phyloP scores from a whole-genome alignment of 2,888 invertebrate genomes.

The Crematogaster levior region DNA sequence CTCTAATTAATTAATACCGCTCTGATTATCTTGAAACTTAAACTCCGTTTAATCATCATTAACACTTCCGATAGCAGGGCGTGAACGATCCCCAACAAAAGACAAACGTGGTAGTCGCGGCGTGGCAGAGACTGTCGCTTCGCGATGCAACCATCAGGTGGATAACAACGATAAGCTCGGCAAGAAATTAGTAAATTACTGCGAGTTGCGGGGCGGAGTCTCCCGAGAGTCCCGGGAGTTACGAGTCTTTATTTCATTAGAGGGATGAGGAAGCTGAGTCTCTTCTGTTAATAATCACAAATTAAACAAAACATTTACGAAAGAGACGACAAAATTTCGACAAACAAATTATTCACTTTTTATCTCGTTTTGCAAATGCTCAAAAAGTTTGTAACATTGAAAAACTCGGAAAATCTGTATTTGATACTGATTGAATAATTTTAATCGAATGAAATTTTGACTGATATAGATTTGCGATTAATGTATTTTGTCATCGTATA shows the following conservation, averaged over 20 bases:
- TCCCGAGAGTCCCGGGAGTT: constrained; percentile 3
- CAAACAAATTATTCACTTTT: neutral
- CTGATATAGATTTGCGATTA: neutral
- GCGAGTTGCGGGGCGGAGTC: neutral
- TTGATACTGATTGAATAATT: neutral
- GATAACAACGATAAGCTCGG: constrained; percentile 26
- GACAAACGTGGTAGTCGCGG: neutral
- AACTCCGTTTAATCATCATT: constrained; percentile 48
- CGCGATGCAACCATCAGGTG: constrained; percentile 26
- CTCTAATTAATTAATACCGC: constrained; percentile 39
- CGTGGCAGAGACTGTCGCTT: neutral
- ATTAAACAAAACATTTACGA: neutral
- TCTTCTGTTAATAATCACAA: neutral
- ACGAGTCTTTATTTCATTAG: neutral
- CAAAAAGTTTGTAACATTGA: neutral
- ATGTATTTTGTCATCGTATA: too few relatives aligned
- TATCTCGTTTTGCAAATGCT: neutral
- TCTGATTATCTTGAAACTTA: constrained; percentile 35
- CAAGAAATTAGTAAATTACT: constrained; percentile 57
- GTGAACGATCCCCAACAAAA: constrained; percentile 18
- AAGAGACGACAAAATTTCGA: neutral
- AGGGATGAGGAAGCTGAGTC: neutral
- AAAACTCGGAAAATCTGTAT: neutral
- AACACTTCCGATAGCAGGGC: constrained; percentile 17
- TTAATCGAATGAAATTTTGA: neutral